A percentile compares a stretch with the other conserved stretches of the same genome.
Evolutionary conservation across 2,797 vertebrate genomes (phyloP).

Genomic region (Sebastes hubbsi): DNA sequence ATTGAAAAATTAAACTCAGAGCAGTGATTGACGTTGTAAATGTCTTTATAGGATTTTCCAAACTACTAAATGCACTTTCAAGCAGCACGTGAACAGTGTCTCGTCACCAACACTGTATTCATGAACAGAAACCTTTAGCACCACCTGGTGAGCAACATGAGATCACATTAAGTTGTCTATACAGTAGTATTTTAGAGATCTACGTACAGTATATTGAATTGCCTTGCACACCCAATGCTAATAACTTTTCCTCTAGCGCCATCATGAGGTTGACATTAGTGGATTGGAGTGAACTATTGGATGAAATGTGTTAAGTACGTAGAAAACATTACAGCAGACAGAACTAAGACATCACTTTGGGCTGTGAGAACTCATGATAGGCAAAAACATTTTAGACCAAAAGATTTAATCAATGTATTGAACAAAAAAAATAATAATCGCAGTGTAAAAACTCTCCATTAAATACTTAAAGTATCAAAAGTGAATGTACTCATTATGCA

Average conservation of each 20-base stretch:
- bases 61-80: background rate
- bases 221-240: background rate
- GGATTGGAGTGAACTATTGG: background rate
- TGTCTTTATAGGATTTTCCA: background rate
- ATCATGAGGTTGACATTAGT: background rate
- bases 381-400: background rate
- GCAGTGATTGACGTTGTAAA: background rate
- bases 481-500: too few relatives aligned
- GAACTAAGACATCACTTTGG: background rate
- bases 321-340: background rate
- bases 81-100: background rate
- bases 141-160: background rate
- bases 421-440: background rate
- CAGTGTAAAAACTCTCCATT: background rate
- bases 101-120: background rate
- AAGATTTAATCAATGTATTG: background rate
- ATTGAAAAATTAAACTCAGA: background rate
- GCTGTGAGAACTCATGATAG: background rate
- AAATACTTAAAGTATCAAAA: too few relatives aligned
- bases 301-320: background rate
- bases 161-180: background rate
- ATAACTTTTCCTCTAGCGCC: background rate
- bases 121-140: background rate
- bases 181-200: background rate
- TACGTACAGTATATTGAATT: background rate